Evolutionary conservation across 2,113 vertebrate genomes (phyloP), one percentile per base, ranked within the genome.

Genomic region (Scatophagus argus): DNA sequence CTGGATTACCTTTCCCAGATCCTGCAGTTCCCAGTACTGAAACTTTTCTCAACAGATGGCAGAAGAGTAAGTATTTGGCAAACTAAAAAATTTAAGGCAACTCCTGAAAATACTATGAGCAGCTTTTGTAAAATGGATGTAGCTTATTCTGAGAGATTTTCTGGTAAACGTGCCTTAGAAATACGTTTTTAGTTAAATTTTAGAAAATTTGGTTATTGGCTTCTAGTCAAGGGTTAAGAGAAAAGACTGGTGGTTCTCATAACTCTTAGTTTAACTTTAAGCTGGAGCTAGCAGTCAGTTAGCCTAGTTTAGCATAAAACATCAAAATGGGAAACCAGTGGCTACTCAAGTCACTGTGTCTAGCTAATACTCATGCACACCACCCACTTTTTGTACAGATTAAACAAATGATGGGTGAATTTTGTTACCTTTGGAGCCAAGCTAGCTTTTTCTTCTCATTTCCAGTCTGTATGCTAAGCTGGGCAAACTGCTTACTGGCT

Each of bases 41-140:
- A 97, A 86, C 93, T 99, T 1, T 99, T 96, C 64, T 93, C 96
- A 4, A 92, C 92, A 0, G 96, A 99, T 32, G 97, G 98, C 65
- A 95, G 95, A 93, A 95, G 95, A 94, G 98, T 99, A 88, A 96
- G 96, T 92, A 43, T 32, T 72, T 21, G 11, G 0, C n/a, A 58
- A 51, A 73, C 12, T 34, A 19, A 67, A 72, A 71, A 21, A 56
- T 46, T 41, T 1, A 59, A 34, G 13, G 23, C 5, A 49, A 25
- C n/a, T n/a, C 27, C 51, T 43, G 17, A 25, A 38, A 47, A 21
- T 44, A 16, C 29, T 23, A 19, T 2, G 16, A 25, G 11, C 10
- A 29, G 21, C 10, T 19, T 64, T 49, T 58, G 21, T 29, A 13
- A 9, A 43, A 36, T 39, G 6, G 21, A 1, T 46, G 21, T 17